Evolutionary conservation across 2,797 vertebrate species (phyloP).

Genomic region (Chanos chanos): DNA sequence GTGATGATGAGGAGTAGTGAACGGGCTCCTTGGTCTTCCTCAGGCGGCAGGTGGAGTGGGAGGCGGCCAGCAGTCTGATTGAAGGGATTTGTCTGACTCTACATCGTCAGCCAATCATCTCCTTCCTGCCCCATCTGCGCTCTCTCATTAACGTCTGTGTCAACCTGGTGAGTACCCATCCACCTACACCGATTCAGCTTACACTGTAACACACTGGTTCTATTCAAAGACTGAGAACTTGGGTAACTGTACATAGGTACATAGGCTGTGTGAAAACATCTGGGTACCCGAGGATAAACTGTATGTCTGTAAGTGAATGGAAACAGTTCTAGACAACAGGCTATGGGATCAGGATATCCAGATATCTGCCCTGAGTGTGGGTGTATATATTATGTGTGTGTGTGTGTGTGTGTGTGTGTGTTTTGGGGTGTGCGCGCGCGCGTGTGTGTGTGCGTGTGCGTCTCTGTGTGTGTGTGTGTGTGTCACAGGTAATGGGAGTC

Average conservation of each 20-base stretch:
- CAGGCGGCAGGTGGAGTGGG: conserved; percentile 99
- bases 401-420: no score
- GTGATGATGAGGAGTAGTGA: neutral
- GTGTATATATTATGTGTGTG: no score
- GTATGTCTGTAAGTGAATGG: no score
- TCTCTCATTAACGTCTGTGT: conserved; percentile 99
- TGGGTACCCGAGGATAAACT: no score
- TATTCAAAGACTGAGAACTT: no score
- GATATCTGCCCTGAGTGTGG: no score
- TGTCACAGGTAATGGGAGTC: conserved; percentile 96
- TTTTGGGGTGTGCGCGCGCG: no score
- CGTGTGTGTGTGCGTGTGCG: conserved; percentile 29
- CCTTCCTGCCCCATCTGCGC: conserved; percentile 97
- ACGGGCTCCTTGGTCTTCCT: conserved; percentile 8
- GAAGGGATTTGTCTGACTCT: conserved; percentile 99
- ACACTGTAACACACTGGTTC: neutral
- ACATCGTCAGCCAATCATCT: conserved; percentile 98
- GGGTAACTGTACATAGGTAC: no score
- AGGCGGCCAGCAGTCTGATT: conserved; percentile 98
- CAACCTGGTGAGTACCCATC: conserved; percentile 84
- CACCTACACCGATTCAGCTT: neutral
- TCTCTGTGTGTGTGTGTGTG: conserved; percentile 65
- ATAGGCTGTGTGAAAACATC: no score
- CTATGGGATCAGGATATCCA: no score
- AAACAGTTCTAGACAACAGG: no score